phyloP scores from a whole-genome alignment of 2,113 vertebrate species.

The Dryoscopus gambensis region DNA sequence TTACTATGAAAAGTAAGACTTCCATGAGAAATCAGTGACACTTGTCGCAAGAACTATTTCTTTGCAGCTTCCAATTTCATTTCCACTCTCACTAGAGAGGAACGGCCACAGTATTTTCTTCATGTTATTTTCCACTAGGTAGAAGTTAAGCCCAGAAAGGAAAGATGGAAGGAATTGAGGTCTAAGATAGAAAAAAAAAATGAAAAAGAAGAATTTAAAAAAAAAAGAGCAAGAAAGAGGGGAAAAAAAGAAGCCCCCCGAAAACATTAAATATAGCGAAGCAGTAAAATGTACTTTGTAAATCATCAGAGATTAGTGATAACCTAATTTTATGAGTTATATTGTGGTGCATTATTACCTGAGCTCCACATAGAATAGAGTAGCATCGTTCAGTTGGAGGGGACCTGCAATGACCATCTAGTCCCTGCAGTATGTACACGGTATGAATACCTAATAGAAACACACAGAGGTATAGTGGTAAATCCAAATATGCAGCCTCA shows the following conservation, averaged over 20 bases:
- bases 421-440: rapidly evolving
- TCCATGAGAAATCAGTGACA: rapidly evolving
- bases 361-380: not conserved
- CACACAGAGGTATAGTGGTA: not conserved
- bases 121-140: not conserved
- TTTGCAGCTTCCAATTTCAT: not conserved
- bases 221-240: too few relatives aligned
- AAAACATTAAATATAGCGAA: not conserved
- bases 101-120: not conserved
- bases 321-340: not conserved
- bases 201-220: not conserved
- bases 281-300: not conserved
- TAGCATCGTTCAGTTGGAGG: not conserved
- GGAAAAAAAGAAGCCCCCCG: rapidly evolving
- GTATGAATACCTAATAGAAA: not conserved
- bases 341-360: not conserved
- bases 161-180: not conserved
- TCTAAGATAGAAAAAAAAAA: not conserved
- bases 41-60: not conserved
- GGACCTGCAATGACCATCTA: not conserved
- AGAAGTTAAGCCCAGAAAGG: not conserved
- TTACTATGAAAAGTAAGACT: not conserved
- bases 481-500: not conserved
- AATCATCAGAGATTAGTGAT: not conserved
- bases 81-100: rapidly evolving